Evolutionary conservation across 2,113 vertebrate genomes (phyloP).

Genomic region (Mastomys natalensis): DNA sequence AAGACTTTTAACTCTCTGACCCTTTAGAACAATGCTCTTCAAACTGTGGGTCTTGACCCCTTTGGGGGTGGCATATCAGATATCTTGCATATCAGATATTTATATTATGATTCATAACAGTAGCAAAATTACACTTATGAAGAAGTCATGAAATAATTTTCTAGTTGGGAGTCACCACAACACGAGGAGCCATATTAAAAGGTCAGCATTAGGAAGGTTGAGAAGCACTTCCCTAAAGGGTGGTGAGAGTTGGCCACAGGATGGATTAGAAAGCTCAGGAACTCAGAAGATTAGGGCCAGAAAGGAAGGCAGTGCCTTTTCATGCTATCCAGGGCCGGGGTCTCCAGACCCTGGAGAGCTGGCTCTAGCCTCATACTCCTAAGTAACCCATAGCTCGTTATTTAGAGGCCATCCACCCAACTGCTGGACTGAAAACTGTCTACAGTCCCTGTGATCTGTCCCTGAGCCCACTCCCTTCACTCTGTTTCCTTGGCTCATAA

Average conservation of each 20-base stretch:
- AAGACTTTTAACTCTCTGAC: not conserved
- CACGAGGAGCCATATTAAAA: not conserved
- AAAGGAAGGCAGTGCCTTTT: not conserved
- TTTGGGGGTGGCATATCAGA: not conserved
- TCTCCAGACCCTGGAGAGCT: not conserved
- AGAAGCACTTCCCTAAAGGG: not conserved
- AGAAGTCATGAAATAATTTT: not conserved
- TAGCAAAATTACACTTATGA: not conserved
- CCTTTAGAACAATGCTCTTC: accelerated
- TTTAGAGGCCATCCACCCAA: too few species aligned
- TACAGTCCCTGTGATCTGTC: not conserved
- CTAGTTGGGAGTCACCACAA: not conserved
- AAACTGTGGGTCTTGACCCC: not conserved
- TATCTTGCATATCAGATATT: not conserved
- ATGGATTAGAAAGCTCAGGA: not conserved
- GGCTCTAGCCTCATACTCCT: not conserved
- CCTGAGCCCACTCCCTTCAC: not conserved
- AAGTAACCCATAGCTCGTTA: not conserved
- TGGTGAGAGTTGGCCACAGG: not conserved
- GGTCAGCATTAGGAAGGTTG: not conserved
- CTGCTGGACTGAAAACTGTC: not conserved
- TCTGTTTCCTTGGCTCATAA: not conserved
- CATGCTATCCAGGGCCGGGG: not conserved
- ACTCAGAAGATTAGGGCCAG: not conserved
- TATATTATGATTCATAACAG: not conserved